Percentiles rank a stretch among this genome's conserved stretches.
Conservation (phyloP, 2,113 vertebrate species). For the Albula goreensis region DNA sequence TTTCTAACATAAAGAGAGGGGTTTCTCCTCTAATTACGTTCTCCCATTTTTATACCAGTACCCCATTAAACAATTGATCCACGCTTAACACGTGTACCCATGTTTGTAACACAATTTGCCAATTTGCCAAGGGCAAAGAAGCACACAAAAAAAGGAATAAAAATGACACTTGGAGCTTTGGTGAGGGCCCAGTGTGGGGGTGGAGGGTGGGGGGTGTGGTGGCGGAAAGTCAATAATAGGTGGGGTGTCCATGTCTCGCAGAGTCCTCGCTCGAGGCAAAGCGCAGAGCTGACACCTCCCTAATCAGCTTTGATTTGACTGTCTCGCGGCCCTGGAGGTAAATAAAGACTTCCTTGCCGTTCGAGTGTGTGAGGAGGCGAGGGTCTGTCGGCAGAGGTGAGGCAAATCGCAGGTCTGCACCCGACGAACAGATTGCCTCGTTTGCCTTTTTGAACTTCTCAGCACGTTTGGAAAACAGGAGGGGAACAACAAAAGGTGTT, state of each 20-base stretch:
- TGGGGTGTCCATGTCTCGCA: constrained; percentile 40
- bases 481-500: constrained; percentile 93
- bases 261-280: constrained; percentile 55
- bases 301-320: constrained; percentile 73
- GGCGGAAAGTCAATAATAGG: constrained; percentile 39
- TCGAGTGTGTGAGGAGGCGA: constrained; percentile 53
- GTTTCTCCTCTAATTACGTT: constrained; percentile 78
- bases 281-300: constrained; percentile 57
- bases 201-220: constrained; percentile 42
- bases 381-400: constrained; percentile 58
- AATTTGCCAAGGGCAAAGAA: constrained; percentile 80
- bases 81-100: constrained; percentile 75
- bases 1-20: constrained; percentile 63
- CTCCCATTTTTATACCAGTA: constrained; percentile 77
- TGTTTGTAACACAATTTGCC: constrained; percentile 85
- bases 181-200: constrained; percentile 54
- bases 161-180: constrained; percentile 62
- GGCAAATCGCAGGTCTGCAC: constrained; percentile 66
- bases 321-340: constrained; percentile 65
- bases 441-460: constrained; percentile 83
- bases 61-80: constrained; percentile 79
- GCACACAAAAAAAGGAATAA: constrained; percentile 18
- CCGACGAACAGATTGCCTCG: constrained; percentile 77
- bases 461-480: constrained; percentile 77
- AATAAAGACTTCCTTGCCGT: constrained; percentile 69